Base-by-base conservation (phyloP, 2,113 vertebrate species). In the Syngnathus typhle region DNA sequence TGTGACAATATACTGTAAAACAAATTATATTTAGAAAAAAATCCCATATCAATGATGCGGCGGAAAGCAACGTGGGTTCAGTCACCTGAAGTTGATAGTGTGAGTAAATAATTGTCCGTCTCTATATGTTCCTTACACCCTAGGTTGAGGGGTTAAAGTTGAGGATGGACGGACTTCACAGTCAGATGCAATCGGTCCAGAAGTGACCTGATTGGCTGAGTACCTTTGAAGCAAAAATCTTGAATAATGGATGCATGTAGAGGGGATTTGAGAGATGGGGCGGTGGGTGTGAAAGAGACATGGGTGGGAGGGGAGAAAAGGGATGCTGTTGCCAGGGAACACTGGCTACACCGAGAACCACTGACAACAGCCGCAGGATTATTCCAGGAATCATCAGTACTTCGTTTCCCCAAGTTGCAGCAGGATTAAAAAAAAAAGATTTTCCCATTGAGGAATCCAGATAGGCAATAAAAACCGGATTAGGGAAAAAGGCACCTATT, bases 311-410 rank as follows among this genome's bases (percentile, higher is more conserved):
- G 65, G 72, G 71, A 68, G 73, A 79, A 56, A 32, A 52, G 64
- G 80, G 82, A 89, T 85, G 87, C 82, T 87, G 89, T 91, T 91
- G 88, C 88, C 82, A 83, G 83, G 88, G 75, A 90, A 90, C 88
- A 86, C 74, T 73, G 72, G 70, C 77, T 69, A 64, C 66, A 79
- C 63, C 75, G 71, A 80, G 60, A 66, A 79, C 68, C 74, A 77
- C 49, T 68, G 74, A 76, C 74, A 73, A 70, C 69, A 79, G 63
- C 44, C 74, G 77, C 47, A 54, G 66, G 68, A 78, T 81, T 77
- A 83, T 72, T 64, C 72, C 52, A 71, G 69, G 69, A 61, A 60
- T 38, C 54, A 65, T 38, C 54, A 65, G 21, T 51, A 56, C 55
- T 75, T 13, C 41, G 71, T 75, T 69, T 58, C 0, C 18, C 55